These are phyloP conservation scores for Sinocyclocheilus maitianheensis DNA, from an alignment of 2,113 vertebrate species.

Conservation along the genomic window DNA sequence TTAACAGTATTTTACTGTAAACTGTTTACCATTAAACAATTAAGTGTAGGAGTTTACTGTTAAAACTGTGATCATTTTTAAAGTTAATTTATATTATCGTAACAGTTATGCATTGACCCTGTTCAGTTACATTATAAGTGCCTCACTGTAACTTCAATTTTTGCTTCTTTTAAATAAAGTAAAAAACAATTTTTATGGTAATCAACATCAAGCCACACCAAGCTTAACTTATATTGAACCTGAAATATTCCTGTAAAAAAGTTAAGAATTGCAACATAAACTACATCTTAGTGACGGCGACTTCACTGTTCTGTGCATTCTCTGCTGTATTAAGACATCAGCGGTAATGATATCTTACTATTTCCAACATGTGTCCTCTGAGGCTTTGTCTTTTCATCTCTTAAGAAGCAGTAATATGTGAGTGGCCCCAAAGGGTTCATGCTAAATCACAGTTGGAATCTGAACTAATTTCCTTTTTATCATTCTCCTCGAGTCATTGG, in stretches of 20 bases:
- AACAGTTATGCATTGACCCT: not conserved
- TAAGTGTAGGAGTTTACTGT: too few relatives aligned
- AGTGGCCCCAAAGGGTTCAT: not conserved
- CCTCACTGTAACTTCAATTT: not conserved
- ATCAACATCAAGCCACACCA: not conserved
- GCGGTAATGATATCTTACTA: not conserved
- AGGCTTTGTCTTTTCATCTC: not conserved
- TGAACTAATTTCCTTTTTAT: constrained; percentile 8
- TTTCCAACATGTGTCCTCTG: not conserved
- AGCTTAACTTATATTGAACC: not conserved
- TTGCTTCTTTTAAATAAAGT: not conserved
- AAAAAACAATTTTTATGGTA: not conserved
- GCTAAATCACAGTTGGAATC: constrained; percentile 11
- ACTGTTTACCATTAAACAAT: too few relatives aligned
- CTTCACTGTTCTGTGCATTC: not conserved
- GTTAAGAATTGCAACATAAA: not conserved
- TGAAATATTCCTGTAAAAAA: not conserved
- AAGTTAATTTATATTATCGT: too few relatives aligned
- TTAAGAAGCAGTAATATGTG: not conserved
- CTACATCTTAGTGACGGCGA: not conserved
- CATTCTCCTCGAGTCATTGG: not conserved
- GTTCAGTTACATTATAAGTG: not conserved
- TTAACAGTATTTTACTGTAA: not conserved
- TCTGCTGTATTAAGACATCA: not conserved
- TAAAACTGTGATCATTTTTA: too few relatives aligned